Evolutionary conservation across 2,113 vertebrate species (phyloP).

Genomic region (Colius striatus): DNA sequence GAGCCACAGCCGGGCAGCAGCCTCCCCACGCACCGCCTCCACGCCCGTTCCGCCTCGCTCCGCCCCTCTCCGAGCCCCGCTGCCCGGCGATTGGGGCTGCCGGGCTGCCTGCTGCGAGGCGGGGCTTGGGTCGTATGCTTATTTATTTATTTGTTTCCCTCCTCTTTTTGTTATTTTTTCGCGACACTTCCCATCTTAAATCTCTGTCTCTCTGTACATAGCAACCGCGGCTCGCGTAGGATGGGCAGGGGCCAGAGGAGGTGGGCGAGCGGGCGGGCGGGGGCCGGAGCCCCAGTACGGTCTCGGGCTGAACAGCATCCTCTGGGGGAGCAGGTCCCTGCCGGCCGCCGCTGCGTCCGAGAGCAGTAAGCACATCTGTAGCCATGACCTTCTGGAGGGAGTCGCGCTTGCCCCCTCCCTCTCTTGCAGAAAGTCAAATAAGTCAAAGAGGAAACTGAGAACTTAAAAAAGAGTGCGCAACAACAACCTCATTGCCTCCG

Average conservation of each 20-base stretch:
- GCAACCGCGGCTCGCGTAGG: neutral
- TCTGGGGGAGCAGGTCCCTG: neutral
- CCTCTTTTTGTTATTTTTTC: neutral
- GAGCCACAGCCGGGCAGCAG: neutral
- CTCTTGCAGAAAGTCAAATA: neutral
- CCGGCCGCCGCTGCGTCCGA: neutral
- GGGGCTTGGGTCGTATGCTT: neutral
- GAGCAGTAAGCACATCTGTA: neutral
- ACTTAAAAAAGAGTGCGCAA: neutral
- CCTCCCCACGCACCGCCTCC: neutral
- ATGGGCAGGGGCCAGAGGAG: neutral
- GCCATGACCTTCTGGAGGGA: neutral
- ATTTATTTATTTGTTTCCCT: conserved; percentile 2
- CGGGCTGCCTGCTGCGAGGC: neutral
- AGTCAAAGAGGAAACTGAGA: neutral
- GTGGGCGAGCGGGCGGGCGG: neutral
- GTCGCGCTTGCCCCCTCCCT: neutral
- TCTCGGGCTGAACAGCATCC: neutral
- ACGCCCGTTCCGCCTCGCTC: neutral
- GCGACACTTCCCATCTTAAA: neutral
- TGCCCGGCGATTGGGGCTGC: conserved; percentile 15
- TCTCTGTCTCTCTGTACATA: neutral
- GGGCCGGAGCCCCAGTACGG: neutral
- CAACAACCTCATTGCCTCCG: neutral
- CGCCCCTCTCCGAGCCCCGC: neutral